phyloP scores from a whole-genome alignment of 2,797 vertebrate species.

The Lepus oiostolus region DNA sequence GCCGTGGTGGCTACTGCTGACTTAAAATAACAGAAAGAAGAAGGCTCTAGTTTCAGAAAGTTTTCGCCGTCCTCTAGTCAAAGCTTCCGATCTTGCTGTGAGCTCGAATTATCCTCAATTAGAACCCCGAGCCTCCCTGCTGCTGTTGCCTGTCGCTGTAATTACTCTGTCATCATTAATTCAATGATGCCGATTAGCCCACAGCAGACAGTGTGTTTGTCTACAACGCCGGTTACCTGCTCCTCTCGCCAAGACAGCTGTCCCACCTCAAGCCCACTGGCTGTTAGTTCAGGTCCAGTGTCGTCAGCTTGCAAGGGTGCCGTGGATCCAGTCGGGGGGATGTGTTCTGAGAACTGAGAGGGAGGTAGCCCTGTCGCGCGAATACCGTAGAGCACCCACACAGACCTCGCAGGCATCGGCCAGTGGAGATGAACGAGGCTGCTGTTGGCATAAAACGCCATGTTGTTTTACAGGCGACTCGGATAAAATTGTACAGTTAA shows the following conservation, averaged over 20 bases:
- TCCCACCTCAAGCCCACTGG: not conserved
- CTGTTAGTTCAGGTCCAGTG: conserved; percentile 47
- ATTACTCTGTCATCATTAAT: conserved; percentile 72
- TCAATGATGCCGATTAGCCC: conserved; percentile 65
- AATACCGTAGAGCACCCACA: too few species aligned
- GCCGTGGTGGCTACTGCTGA: not conserved
- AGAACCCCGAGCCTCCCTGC: conserved; percentile 52
- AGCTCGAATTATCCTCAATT: conserved; percentile 70
- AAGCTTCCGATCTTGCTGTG: not conserved
- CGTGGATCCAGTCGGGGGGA: too few species aligned
- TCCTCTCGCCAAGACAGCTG: conserved; percentile 35
- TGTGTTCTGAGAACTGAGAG: too few species aligned
- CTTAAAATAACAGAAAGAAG: not conserved
- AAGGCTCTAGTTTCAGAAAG: not conserved
- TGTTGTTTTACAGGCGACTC: too few species aligned
- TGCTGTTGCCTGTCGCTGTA: conserved; percentile 58
- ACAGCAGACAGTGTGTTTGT: conserved; percentile 58
- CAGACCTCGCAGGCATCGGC: too few species aligned
- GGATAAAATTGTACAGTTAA: too few species aligned
- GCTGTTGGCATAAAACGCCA: too few species aligned
- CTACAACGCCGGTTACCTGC: conserved; percentile 30
- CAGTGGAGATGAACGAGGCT: too few species aligned
- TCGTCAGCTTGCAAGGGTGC: not conserved
- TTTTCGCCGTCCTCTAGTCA: conserved; percentile 35
- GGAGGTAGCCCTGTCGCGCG: too few species aligned